Evolutionary conservation across 2,888 invertebrate species (phyloP).

Genomic region (Halictus quadricinctus): DNA sequence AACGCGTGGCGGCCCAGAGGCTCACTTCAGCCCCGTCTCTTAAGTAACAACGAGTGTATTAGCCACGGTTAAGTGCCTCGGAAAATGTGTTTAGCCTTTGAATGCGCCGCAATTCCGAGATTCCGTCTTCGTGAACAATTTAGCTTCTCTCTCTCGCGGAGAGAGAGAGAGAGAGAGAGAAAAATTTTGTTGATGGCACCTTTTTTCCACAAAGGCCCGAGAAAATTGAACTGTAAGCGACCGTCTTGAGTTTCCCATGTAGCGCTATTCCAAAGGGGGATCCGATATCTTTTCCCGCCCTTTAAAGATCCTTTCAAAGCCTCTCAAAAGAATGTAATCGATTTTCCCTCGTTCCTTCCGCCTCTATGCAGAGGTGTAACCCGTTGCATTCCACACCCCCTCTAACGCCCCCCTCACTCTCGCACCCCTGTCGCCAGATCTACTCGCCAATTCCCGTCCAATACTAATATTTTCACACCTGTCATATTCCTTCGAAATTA

Average conservation of each 20-base stretch:
- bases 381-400: not conserved
- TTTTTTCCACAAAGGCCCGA: slow-evolving; percentile 20
- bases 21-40: not conserved
- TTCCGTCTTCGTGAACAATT: slow-evolving; percentile 29
- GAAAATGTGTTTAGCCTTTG: slow-evolving; percentile 20
- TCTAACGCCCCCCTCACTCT: not conserved
- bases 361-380: slow-evolving; percentile 5
- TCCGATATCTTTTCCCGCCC: slow-evolving; percentile 46
- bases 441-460: not conserved
- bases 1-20: not conserved
- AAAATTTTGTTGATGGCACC: slow-evolving; percentile 16
- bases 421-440: not conserved
- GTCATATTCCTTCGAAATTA: not conserved
- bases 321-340: slow-evolving; percentile 49
- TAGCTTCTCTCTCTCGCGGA: not conserved
- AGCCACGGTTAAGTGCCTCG: not conserved
- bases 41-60: slow-evolving; percentile 4
- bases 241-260: slow-evolving; percentile 38
- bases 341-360: slow-evolving; percentile 31
- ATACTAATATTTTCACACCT: slow-evolving; percentile 3
- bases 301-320: slow-evolving; percentile 45
- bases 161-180: not conserved
- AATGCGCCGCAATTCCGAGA: not conserved
- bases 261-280: slow-evolving; percentile 20
- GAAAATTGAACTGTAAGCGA: slow-evolving; percentile 48